These are phyloP conservation scores for Ceratothoa steindachneri DNA, from an alignment of 2,888 invertebrate species.

Conservation along the genomic window DNA sequence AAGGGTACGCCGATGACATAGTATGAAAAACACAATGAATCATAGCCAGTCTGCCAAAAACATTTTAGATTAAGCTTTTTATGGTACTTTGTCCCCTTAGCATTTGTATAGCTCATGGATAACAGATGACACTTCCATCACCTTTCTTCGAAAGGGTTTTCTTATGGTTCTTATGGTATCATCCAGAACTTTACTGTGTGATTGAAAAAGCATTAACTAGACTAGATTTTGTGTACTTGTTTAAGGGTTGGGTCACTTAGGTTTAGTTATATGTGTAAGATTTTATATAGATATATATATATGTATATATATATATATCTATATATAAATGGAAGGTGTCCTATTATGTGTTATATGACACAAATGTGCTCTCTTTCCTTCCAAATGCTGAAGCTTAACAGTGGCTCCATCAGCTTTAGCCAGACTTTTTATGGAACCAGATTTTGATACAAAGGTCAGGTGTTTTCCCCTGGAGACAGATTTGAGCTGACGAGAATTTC, in stretches of 20 bases:
- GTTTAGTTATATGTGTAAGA: not conserved
- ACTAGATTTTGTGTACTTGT: not conserved
- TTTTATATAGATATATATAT: slow-evolving; percentile 1
- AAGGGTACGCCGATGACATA: too few species aligned
- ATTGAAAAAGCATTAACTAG: not conserved
- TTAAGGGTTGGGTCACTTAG: not conserved
- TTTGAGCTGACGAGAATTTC: too few species aligned
- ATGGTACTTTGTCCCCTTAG: not conserved
- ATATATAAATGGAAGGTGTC: not conserved
- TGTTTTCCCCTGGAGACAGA: too few species aligned
- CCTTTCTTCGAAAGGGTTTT: not conserved
- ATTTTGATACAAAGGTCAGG: too few species aligned
- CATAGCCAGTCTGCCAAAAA: slow-evolving; percentile 12
- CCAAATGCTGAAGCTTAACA: not conserved
- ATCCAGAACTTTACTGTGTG: not conserved
- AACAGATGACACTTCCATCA: not conserved
- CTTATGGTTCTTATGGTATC: not conserved
- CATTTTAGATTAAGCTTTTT: not conserved
- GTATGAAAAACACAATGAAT: slow-evolving; percentile 11
- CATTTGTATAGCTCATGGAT: too few species aligned
- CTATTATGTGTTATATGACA: too few species aligned
- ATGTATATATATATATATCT: not conserved
- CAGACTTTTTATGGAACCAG: too few species aligned
- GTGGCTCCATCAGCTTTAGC: not conserved
- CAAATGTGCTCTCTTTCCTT: not conserved